Evolutionary conservation across 2,113 vertebrate genomes (phyloP).

Genomic region (Aphelocoma coerulescens): DNA sequence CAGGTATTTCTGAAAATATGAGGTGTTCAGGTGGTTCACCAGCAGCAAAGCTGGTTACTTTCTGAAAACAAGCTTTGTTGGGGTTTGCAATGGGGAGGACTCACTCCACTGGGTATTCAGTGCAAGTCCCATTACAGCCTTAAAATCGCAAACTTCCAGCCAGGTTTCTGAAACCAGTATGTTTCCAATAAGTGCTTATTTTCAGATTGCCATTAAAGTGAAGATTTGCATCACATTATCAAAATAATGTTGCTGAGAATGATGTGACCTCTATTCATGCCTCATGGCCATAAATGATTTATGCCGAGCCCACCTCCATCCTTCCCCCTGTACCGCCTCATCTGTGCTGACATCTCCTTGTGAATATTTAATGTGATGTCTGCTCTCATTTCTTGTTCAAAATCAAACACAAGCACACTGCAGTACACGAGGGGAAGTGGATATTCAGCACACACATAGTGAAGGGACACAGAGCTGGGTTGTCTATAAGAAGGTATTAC

Average conservation of each 20-base stretch:
- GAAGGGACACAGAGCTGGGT: not conserved
- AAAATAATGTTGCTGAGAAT: constrained; percentile 17
- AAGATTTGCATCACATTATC: not conserved
- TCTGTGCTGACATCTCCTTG: constrained; percentile 43
- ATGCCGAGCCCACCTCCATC: not conserved
- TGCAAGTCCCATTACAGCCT: not conserved
- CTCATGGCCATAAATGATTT: constrained; percentile 1
- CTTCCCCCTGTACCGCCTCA: not conserved
- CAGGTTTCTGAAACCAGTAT: not conserved
- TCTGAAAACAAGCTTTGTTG: not conserved
- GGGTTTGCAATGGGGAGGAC: not conserved
- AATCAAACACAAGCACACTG: constrained; percentile 11
- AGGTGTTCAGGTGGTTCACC: not conserved
- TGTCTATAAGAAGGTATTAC: not conserved
- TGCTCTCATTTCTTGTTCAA: constrained; percentile 20
- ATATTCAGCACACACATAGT: not conserved
- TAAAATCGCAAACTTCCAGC: not conserved
- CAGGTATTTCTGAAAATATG: not conserved
- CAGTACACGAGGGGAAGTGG: not conserved
- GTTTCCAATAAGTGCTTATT: not conserved
- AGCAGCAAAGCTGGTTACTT: not conserved
- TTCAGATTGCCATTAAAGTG: not conserved
- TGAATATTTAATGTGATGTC: constrained; percentile 60
- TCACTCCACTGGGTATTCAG: not conserved
- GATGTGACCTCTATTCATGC: not conserved